A percentile compares a stretch with the other conserved stretches of the same genome.
Conservation (phyloP, 92 coral and sea anemone species). For the Umimayanthus chanpuru region DNA sequence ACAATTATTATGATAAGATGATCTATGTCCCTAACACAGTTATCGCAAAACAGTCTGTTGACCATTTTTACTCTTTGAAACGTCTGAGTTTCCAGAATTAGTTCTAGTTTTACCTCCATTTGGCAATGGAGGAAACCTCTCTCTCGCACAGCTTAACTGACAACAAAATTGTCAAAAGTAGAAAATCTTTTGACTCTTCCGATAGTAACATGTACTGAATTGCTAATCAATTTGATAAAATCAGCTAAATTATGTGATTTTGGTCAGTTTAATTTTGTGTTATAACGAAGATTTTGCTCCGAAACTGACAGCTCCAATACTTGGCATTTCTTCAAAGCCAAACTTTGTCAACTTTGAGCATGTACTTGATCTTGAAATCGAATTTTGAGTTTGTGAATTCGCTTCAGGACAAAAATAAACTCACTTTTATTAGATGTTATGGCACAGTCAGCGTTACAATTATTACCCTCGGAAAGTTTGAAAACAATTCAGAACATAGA, state of each 20-base stretch:
- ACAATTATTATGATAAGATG: neutral
- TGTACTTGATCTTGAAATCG: too few relatives aligned
- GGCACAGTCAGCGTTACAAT: neutral
- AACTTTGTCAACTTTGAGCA: too few relatives aligned
- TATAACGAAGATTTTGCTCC: neutral
- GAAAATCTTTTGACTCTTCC: neutral
- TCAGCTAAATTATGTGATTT: neutral
- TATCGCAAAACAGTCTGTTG: too few relatives aligned
- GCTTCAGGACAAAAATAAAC: neutral
- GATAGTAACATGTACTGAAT: neutral
- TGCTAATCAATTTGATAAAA: neutral
- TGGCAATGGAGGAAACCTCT: neutral
- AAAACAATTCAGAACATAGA: neutral
- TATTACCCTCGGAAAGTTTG: neutral
- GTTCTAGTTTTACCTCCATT: neutral
- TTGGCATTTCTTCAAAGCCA: neutral
- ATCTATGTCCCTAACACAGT: slow-evolving; percentile 12
- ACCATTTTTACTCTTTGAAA: neutral
- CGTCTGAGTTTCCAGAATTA: neutral
- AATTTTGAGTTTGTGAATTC: neutral
- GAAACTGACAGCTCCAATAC: neutral
- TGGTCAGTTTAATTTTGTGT: neutral
- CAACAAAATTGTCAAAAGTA: neutral
- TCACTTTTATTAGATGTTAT: neutral
- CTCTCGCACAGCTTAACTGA: neutral